Evolutionary conservation across 2,797 vertebrate genomes (phyloP).

Genomic region (Myotis vivesi): DNA sequence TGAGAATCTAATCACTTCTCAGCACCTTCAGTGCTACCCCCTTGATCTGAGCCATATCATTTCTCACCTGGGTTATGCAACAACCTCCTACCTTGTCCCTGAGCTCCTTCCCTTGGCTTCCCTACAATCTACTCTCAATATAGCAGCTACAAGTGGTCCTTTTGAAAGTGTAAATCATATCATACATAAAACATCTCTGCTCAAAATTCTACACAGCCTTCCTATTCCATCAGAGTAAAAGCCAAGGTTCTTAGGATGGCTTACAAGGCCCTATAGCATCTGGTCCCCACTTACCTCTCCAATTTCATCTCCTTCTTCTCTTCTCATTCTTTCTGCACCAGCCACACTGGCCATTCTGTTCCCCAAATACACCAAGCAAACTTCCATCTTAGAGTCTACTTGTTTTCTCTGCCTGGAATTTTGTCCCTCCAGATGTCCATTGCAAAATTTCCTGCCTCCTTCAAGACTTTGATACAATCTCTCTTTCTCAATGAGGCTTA

Average conservation of each 20-base stretch:
- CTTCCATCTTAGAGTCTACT: neutral
- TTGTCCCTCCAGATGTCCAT: neutral
- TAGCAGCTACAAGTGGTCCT: neutral
- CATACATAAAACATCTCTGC: neutral
- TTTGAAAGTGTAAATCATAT: neutral
- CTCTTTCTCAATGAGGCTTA: neutral
- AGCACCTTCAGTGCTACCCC: neutral
- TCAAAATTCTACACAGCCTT: neutral
- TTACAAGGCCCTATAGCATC: neutral
- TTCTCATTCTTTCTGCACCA: neutral
- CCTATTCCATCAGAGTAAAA: neutral
- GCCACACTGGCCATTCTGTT: neutral
- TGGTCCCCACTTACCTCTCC: neutral
- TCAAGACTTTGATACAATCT: neutral
- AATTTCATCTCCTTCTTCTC: neutral
- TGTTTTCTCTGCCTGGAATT: neutral
- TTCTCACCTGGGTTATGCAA: neutral
- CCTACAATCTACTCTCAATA: neutral
- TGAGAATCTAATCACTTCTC: neutral
- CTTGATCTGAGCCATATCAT: neutral
- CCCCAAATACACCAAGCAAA: neutral
- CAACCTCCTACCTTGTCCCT: neutral
- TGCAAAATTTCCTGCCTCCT: neutral
- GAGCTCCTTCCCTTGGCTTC: neutral
- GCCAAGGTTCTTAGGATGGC: too few relatives aligned